These are phyloP conservation scores for Allacma fusca DNA, from an alignment of 2,888 invertebrate species.

Conservation along the genomic window DNA sequence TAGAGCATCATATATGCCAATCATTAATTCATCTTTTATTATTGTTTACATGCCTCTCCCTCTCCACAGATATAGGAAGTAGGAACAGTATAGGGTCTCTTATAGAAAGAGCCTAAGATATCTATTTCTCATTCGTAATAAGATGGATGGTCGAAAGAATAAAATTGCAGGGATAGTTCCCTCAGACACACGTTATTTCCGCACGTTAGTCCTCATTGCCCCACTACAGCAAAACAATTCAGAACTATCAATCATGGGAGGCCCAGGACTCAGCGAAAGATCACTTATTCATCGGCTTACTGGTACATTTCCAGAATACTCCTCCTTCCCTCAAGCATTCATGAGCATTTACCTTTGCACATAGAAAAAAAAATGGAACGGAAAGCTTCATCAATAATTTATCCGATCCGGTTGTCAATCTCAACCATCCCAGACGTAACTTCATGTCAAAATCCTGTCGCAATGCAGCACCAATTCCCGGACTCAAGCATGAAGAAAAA, in stretches of 20 bases:
- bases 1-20: background rate
- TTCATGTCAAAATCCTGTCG: constrained; percentile 2
- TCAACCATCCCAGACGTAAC: background rate
- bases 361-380: background rate
- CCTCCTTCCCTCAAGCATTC: background rate
- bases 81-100: too few species aligned
- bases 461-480: background rate
- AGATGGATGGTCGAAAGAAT: background rate
- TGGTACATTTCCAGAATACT: background rate
- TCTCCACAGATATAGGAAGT: too few species aligned
- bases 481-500: background rate
- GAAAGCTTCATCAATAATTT: constrained; percentile 12
- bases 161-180: background rate
- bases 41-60: constrained; percentile 17
- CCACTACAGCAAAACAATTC: background rate
- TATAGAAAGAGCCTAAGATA: too few species aligned
- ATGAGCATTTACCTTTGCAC: background rate
- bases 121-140: background rate
- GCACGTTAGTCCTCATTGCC: background rate
- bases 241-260: background rate
- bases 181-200: background rate
- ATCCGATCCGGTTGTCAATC: constrained; percentile 6
- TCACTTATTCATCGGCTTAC: background rate
- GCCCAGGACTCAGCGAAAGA: background rate
- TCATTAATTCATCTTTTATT: constrained; percentile 31